Conservation (phyloP, 1,140 invertebrate species). For the Nebria ingens region DNA sequence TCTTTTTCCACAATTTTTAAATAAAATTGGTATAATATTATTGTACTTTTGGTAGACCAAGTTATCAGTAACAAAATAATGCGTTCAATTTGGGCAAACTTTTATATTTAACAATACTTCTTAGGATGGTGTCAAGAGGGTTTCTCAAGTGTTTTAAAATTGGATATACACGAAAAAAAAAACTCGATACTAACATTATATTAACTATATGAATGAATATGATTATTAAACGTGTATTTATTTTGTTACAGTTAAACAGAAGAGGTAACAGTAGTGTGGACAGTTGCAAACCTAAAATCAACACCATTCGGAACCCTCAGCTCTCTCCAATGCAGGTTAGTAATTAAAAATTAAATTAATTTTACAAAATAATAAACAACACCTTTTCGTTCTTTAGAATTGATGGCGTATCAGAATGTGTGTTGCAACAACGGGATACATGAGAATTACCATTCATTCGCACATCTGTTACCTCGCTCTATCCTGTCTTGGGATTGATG, state of each 20-base stretch:
- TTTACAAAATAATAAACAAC: background rate
- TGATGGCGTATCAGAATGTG: slow-evolving; percentile 4
- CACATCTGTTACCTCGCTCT: background rate
- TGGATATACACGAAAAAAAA: too few relatives aligned
- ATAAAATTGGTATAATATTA: too few relatives aligned
- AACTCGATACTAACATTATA: too few relatives aligned
- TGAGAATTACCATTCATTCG: background rate
- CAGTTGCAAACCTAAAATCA: background rate
- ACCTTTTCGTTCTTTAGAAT: background rate
- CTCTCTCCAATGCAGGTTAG: slow-evolving; percentile 45
- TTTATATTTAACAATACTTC: slow-evolving; percentile 11
- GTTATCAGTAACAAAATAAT: background rate
- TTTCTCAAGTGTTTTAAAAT: too few relatives aligned
- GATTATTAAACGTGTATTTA: too few relatives aligned
- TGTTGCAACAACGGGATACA: background rate
- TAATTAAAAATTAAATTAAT: background rate
- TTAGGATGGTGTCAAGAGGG: background rate
- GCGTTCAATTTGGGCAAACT: slow-evolving; percentile 13
- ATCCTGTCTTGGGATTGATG: background rate
- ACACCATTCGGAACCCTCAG: slow-evolving; percentile 42
- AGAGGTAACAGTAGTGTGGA: slow-evolving; percentile 3
- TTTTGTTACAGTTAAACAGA: slow-evolving; percentile 28
- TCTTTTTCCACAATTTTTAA: too few relatives aligned
- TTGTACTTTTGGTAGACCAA: too few relatives aligned
- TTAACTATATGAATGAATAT: too few relatives aligned